Evolutionary conservation across 2,888 invertebrate species (phyloP).

Genomic region (Limnephilus marmoratus): DNA sequence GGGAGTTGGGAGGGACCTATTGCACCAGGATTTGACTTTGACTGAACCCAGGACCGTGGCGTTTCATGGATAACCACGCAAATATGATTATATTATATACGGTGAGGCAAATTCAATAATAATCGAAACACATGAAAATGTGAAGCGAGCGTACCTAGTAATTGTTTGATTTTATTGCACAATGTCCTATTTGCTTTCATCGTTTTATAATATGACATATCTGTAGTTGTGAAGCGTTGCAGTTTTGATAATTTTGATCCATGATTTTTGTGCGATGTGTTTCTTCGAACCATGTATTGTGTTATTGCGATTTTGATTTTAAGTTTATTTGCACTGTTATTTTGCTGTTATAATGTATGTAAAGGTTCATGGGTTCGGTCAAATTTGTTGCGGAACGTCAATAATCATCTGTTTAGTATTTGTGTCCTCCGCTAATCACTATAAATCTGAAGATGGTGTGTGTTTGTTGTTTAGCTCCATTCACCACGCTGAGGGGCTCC

Average conservation of each 20-base stretch:
- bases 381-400: neutral
- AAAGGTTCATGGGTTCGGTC: neutral
- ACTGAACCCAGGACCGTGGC: conserved; percentile 20
- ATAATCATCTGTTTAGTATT: neutral
- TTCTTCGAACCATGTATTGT: neutral
- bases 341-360: neutral
- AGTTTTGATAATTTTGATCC: neutral
- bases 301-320: neutral
- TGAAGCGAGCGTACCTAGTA: neutral
- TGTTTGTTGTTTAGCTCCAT: conserved; percentile 36
- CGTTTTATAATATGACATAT: neutral
- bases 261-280: neutral
- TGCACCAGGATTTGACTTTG: conserved; percentile 9
- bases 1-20: neutral
- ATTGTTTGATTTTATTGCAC: neutral
- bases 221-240: neutral
- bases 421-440: neutral
- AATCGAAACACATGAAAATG: neutral
- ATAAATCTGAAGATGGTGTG: neutral
- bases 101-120: conserved; percentile 15
- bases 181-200: neutral
- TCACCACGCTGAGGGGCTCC: conserved; percentile 39
- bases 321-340: neutral
- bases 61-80: conserved; percentile 2
- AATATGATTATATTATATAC: conserved; percentile 11